phyloP scores from a whole-genome alignment of 1,140 invertebrate species.

The Pseudachorutes palmiensis region DNA sequence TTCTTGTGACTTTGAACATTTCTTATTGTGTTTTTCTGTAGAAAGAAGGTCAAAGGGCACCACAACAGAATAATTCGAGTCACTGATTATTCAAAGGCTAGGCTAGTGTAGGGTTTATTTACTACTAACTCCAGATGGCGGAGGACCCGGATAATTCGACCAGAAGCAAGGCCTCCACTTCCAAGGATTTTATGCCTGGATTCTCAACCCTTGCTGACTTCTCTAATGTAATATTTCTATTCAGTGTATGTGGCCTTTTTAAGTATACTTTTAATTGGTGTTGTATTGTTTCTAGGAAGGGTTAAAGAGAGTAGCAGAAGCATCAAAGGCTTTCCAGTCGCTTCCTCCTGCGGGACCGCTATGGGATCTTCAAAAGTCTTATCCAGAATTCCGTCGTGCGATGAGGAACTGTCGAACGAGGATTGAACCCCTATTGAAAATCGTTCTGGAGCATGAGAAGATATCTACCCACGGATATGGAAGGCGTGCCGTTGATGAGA shows the following conservation, averaged over 20 bases:
- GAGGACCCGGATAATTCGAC: neutral
- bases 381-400: conserved; percentile 56
- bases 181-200: neutral
- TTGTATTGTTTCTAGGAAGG: conserved; percentile 45
- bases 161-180: neutral
- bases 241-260: neutral
- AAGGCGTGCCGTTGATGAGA: conserved; percentile 56
- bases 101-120: no score
- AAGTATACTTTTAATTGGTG: neutral
- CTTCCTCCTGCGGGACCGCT: conserved; percentile 56
- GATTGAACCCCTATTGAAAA: conserved; percentile 47
- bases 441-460: conserved; percentile 52
- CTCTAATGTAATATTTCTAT: neutral
- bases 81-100: no score
- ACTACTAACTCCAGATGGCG: neutral
- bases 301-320: conserved; percentile 51
- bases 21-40: no score
- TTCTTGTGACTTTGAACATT: no score
- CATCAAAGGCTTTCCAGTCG: conserved; percentile 56
- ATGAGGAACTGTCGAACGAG: conserved; percentile 52
- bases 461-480: conserved; percentile 51
- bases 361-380: conserved; percentile 60
- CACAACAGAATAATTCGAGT: no score
- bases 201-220: neutral
- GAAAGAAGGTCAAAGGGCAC: no score